phyloP scores from a whole-genome alignment of 2,113 vertebrate genomes.

The Sylvicapra grimmia region DNA sequence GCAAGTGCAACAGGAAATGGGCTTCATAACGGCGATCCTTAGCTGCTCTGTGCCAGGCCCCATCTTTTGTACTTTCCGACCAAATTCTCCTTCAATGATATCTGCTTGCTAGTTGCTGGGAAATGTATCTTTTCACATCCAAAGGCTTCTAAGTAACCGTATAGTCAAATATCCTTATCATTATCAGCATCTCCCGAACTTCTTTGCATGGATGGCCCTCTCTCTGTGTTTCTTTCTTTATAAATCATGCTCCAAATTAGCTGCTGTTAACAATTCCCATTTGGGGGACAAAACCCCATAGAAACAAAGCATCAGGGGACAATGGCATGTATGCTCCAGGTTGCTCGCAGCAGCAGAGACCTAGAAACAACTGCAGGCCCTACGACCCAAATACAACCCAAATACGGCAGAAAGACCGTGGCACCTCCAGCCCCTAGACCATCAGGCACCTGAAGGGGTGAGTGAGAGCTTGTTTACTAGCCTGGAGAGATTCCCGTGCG shows the following conservation, averaged over 20 bases:
- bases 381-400: too few relatives aligned
- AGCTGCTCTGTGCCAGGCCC: background rate
- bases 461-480: background rate
- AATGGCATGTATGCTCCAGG: background rate
- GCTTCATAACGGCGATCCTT: background rate
- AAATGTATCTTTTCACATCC: conserved; percentile 22
- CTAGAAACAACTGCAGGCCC: background rate
- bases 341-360: background rate
- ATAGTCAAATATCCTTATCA: background rate
- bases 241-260: background rate
- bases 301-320: background rate
- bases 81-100: conserved; percentile 23
- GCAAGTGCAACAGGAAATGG: background rate
- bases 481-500: background rate
- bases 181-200: background rate
- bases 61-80: conserved; percentile 17
- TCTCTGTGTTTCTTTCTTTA: background rate
- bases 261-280: background rate
- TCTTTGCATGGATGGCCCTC: background rate
- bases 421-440: background rate
- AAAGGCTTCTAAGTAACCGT: conserved; percentile 37
- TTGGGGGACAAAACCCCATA: background rate
- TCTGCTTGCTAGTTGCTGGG: conserved; percentile 23
- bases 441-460: background rate
- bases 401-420: background rate